A percentile compares a stretch with the other conserved stretches of the same genome.
phyloP scores from a whole-genome alignment of 2,888 invertebrate species.

The Nipponacmea schrenckii region DNA sequence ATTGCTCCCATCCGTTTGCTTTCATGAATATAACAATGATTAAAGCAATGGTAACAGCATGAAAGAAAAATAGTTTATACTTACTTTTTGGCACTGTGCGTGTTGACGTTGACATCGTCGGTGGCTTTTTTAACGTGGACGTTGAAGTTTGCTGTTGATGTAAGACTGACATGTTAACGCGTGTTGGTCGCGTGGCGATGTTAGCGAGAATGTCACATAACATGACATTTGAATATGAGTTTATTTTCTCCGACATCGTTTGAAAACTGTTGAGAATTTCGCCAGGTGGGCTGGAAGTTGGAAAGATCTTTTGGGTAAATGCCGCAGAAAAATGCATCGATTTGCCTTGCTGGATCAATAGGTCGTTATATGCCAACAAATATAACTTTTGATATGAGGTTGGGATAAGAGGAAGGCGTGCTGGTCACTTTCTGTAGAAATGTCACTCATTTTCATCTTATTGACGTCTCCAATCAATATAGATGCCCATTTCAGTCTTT shows the following conservation, averaged over 20 bases:
- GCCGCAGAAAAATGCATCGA: constrained; percentile 8
- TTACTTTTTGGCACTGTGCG: neutral
- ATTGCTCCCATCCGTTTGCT: no score
- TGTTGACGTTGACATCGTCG: neutral
- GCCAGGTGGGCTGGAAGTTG: neutral
- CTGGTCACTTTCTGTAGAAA: constrained; percentile 5
- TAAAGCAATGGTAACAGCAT: no score
- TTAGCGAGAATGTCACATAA: constrained; percentile 1
- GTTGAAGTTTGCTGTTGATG: neutral
- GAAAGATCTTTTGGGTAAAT: constrained; percentile 1
- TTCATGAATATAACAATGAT: no score
- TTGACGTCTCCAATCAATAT: constrained; percentile 2
- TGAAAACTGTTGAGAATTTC: neutral
- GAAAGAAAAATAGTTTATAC: neutral
- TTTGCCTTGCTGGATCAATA: neutral
- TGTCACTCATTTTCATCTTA: constrained; percentile 4
- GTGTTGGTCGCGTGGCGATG: constrained; percentile 1
- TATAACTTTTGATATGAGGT: constrained; percentile 6
- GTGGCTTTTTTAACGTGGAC: neutral
- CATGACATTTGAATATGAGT: constrained; percentile 1
- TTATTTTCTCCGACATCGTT: constrained; percentile 6
- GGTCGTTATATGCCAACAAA: constrained; percentile 4
- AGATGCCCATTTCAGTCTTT: neutral
- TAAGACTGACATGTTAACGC: neutral
- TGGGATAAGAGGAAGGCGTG: neutral